Conservation (phyloP, 2,888 invertebrate species). For the Tortricodes alternella region DNA sequence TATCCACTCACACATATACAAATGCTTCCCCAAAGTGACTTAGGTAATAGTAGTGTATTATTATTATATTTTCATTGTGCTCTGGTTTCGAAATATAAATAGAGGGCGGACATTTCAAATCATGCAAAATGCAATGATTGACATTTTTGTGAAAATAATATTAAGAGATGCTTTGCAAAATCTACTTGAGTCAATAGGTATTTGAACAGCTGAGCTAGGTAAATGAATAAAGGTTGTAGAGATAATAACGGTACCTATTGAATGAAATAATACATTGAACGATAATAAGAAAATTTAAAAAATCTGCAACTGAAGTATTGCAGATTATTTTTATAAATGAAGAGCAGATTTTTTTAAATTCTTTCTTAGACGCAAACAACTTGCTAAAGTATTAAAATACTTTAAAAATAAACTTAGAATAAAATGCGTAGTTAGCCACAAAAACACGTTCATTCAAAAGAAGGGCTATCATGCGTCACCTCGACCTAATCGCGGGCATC, state of each 20-base stretch:
- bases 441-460: constrained; percentile 75
- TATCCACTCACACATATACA: too few species aligned
- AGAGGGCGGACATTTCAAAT: constrained; percentile 63
- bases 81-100: constrained; percentile 40
- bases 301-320: background rate
- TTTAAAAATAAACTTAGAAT: constrained; percentile 29
- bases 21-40: background rate
- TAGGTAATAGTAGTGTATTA: too few species aligned
- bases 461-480: constrained; percentile 62
- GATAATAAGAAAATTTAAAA: background rate
- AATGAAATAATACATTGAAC: too few species aligned
- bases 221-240: too few species aligned
- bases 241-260: too few species aligned
- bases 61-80: constrained; percentile 13
- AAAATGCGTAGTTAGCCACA: constrained; percentile 62
- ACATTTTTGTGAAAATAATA: constrained; percentile 52
- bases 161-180: constrained; percentile 39
- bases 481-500: constrained; percentile 60
- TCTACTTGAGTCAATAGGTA: constrained; percentile 47
- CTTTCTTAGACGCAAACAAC: background rate
- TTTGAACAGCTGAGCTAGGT: constrained; percentile 14
- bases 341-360: background rate
- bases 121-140: constrained; percentile 65
- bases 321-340: background rate
- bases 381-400: constrained; percentile 12